A percentile compares a stretch with the other conserved stretches of the same genome.
These are phyloP conservation scores for Atherinomorus stipes DNA, from an alignment of 2,113 vertebrate species.

Conservation along the genomic window DNA sequence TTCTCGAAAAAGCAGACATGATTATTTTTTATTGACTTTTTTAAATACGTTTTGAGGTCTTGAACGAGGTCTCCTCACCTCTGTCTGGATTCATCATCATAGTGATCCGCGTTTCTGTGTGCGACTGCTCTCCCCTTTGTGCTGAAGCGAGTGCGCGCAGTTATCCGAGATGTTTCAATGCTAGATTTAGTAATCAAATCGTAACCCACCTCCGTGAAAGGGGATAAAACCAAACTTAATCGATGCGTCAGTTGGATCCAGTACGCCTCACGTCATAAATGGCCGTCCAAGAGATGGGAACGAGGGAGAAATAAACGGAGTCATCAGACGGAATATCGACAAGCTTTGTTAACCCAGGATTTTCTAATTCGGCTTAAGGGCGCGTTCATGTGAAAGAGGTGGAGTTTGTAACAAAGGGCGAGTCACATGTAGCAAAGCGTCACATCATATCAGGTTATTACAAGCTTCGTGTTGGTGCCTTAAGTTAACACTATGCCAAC, in stretches of 20 bases:
- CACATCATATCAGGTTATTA: not conserved
- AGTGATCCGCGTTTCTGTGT: constrained; percentile 48
- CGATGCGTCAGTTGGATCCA: not conserved
- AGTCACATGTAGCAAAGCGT: constrained; percentile 40
- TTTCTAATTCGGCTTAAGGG: constrained; percentile 75
- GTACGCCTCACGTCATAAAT: not conserved
- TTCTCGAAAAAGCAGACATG: not conserved
- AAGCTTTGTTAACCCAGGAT: constrained; percentile 77
- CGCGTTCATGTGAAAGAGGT: constrained; percentile 66
- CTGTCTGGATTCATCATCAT: constrained; percentile 48
- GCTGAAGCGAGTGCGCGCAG: constrained; percentile 62
- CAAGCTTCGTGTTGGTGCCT: no score
- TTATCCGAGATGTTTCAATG: constrained; percentile 78
- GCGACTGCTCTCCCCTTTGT: constrained; percentile 53
- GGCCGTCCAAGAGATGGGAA: not conserved
- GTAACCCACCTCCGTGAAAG: not conserved
- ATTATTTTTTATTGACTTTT: rapidly evolving
- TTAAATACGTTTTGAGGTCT: not conserved
- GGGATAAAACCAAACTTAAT: not conserved
- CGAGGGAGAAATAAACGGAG: not conserved
- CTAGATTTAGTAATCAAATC: constrained; percentile 74
- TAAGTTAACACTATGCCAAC: no score
- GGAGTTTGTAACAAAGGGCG: constrained; percentile 44
- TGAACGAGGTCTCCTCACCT: constrained; percentile 55
- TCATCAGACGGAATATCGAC: constrained; percentile 8